These are phyloP conservation scores for Drepana falcataria DNA, from an alignment of 2,888 invertebrate species.

Conservation along the genomic window DNA sequence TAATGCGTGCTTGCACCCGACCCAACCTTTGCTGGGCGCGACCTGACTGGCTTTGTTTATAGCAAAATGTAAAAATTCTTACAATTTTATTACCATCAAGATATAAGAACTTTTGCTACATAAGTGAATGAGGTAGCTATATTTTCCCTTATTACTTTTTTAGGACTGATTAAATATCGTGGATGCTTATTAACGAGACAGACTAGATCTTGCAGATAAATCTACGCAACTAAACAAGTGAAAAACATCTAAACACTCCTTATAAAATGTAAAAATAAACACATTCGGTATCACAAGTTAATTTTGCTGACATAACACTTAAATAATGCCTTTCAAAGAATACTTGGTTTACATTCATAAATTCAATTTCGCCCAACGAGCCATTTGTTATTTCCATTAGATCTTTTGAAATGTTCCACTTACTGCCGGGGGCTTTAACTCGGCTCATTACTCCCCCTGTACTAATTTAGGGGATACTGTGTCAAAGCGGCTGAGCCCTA, in stretches of 20 bases:
- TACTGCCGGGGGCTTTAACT: conserved; percentile 13
- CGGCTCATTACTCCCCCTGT: background rate
- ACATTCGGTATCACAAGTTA: background rate
- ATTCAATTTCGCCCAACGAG: conserved; percentile 19
- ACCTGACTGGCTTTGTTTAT: conserved; percentile 56
- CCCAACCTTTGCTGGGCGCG: conserved; percentile 38
- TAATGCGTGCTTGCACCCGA: conserved; percentile 73
- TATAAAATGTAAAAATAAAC: too few species aligned
- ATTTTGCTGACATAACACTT: background rate
- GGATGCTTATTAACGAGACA: too few species aligned
- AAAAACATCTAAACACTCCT: background rate
- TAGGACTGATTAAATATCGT: too few species aligned
- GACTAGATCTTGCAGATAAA: too few species aligned
- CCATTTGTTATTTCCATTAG: conserved; percentile 32
- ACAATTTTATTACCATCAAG: conserved; percentile 35
- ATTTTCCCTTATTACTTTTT: too few species aligned
- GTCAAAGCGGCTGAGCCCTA: background rate
- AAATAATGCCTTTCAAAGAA: background rate
- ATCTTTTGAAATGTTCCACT: conserved; percentile 27
- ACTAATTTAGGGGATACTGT: conserved; percentile 2
- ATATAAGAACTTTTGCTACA: background rate
- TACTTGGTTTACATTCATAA: conserved; percentile 7
- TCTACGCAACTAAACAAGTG: too few species aligned
- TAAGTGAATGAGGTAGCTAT: background rate
- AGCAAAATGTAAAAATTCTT: conserved; percentile 58